These are phyloP conservation scores for Montipora capitata DNA, from an alignment of 92 coral and sea anemone genomes.

Conservation along the genomic window DNA sequence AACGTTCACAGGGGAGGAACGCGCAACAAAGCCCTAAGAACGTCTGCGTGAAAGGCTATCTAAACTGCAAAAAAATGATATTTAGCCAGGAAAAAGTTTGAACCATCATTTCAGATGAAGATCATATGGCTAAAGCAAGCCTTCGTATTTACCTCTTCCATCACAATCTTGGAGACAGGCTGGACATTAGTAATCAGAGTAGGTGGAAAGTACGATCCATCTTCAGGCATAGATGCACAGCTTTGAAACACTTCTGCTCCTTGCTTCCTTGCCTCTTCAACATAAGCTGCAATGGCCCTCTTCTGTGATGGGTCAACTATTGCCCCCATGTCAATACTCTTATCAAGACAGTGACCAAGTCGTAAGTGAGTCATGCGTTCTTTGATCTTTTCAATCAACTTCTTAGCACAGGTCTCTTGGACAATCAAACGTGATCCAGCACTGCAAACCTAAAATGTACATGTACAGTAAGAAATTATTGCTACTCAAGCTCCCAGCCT, in stretches of 20 bases:
- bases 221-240: conserved; percentile 87
- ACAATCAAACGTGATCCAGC: conserved; percentile 98
- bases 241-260: conserved; percentile 98
- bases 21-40: too few relatives aligned
- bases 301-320: conserved; percentile 94
- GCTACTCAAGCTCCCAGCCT: too few relatives aligned
- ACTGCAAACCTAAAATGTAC: conserved; percentile 87
- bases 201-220: conserved; percentile 96
- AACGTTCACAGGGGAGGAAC: too few relatives aligned
- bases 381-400: conserved; percentile 89
- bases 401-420: conserved; percentile 95
- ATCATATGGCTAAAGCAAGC: too few relatives aligned
- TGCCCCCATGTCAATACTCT: conserved; percentile 97
- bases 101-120: neutral
- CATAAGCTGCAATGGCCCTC: conserved; percentile 87
- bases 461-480: neutral
- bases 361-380: conserved; percentile 97
- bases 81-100: too few relatives aligned
- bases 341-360: conserved; percentile 94
- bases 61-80: too few relatives aligned
- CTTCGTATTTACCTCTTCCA: conserved; percentile 87
- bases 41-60: too few relatives aligned
- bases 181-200: conserved; percentile 97
- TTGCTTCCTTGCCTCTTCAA: conserved; percentile 92
- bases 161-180: conserved; percentile 97